A percentile compares a stretch with the other conserved stretches of the same genome.
These are phyloP conservation scores for Tenebrio molitor DNA, from an alignment of 1,140 invertebrate genomes.

Conservation along the genomic window DNA sequence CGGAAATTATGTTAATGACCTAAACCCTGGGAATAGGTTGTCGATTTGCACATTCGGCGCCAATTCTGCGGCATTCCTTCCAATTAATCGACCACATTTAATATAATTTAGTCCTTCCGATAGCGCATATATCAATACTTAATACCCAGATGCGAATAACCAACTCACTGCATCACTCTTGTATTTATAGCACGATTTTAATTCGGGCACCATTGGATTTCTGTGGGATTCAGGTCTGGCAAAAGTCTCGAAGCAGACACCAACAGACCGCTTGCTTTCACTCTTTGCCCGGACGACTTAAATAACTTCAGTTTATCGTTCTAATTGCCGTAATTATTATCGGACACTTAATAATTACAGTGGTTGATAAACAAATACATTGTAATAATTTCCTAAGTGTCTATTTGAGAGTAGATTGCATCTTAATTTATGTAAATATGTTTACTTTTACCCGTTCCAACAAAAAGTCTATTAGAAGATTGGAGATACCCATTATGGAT, in stretches of 20 bases:
- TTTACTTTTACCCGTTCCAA: constrained; percentile 2
- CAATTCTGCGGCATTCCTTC: not conserved
- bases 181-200: too few species aligned
- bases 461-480: not conserved
- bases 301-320: constrained; percentile 7
- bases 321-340: constrained; percentile 21
- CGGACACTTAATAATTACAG: constrained; percentile 8
- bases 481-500: not conserved
- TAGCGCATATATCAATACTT: not conserved
- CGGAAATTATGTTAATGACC: constrained; percentile 21
- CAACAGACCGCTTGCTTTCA: too few species aligned
- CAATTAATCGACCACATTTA: not conserved
- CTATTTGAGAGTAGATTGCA: constrained; percentile 1
- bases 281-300: not conserved
- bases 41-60: not conserved
- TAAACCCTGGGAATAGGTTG: constrained; percentile 3
- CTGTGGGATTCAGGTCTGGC: too few species aligned
- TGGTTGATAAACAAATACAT: constrained; percentile 14
- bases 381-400: constrained; percentile 23
- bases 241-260: too few species aligned
- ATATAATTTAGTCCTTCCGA: not conserved
- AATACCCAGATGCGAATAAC: too few species aligned
- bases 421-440: constrained; percentile 8
- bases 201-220: too few species aligned
- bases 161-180: too few species aligned